These are phyloP conservation scores for Misgurnus anguillicaudatus DNA, from an alignment of 2,113 vertebrate genomes.

Conservation along the genomic window DNA sequence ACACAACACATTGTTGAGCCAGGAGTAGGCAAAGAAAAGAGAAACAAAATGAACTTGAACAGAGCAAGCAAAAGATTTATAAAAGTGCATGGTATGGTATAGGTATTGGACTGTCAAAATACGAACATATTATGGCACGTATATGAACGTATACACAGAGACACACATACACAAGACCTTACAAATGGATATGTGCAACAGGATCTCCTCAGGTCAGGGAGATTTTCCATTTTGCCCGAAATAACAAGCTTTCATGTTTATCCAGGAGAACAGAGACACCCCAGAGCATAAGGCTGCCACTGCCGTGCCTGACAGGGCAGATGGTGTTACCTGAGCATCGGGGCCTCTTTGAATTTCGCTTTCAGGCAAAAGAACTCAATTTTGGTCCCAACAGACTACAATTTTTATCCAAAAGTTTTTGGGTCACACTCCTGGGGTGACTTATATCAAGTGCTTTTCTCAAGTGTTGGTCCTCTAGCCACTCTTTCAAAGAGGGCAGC, in stretches of 20 bases:
- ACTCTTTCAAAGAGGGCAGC: neutral
- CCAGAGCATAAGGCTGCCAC: neutral
- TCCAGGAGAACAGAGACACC: neutral
- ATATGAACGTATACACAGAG: too few species aligned
- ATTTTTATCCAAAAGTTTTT: neutral
- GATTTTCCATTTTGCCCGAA: neutral
- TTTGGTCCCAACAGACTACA: neutral
- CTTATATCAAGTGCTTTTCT: neutral
- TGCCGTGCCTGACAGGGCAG: neutral
- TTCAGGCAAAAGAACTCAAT: neutral
- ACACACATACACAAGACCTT: too few species aligned
- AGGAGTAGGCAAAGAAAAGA: neutral
- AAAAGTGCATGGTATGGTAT: too few species aligned
- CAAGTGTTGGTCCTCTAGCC: neutral
- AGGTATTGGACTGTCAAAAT: too few species aligned
- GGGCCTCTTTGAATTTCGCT: neutral
- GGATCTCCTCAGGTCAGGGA: neutral
- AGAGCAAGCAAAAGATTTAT: too few species aligned
- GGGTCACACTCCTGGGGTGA: constrained; percentile 2
- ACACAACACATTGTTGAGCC: constrained; percentile 19
- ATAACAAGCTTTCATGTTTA: neutral
- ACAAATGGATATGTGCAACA: too few species aligned
- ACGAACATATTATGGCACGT: too few species aligned
- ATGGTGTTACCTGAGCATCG: constrained; percentile 1
- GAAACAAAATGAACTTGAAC: too few species aligned